Evolutionary conservation across 2,113 vertebrate species (phyloP).

Genomic region (Turdus rufiventris): DNA sequence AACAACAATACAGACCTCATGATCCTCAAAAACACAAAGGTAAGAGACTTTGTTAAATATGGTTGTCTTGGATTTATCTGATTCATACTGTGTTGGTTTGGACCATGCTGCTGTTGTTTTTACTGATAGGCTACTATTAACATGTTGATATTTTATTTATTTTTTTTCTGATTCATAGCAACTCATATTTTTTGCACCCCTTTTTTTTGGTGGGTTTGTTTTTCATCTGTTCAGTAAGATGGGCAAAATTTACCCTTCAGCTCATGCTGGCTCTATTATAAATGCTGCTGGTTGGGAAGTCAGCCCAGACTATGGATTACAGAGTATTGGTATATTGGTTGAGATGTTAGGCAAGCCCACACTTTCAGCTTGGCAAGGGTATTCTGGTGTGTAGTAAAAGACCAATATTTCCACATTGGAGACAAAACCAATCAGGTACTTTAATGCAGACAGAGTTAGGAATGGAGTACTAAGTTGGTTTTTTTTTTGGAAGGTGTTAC

Average conservation of each 20-base stretch:
- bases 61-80: neutral
- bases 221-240: neutral
- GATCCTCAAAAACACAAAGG: slow-evolving; percentile 99
- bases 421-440: neutral
- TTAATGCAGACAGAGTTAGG: neutral
- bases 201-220: neutral
- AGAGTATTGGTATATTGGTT: neutral
- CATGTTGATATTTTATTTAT: neutral
- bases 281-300: neutral
- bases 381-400: neutral
- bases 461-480: neutral
- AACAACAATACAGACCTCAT: slow-evolving; percentile 99
- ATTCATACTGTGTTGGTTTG: neutral
- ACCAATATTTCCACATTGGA: accelerated
- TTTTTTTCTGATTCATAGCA: neutral
- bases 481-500: neutral
- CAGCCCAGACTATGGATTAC: neutral
- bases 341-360: neutral
- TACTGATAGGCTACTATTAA: neutral
- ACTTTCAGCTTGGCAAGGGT: neutral
- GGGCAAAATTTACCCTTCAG: neutral
- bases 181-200: neutral
- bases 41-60: slow-evolving; percentile 51
- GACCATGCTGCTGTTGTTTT: neutral
- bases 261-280: neutral